Conservation (phyloP, 2,888 invertebrate genomes). For the Heliconius erato region DNA sequence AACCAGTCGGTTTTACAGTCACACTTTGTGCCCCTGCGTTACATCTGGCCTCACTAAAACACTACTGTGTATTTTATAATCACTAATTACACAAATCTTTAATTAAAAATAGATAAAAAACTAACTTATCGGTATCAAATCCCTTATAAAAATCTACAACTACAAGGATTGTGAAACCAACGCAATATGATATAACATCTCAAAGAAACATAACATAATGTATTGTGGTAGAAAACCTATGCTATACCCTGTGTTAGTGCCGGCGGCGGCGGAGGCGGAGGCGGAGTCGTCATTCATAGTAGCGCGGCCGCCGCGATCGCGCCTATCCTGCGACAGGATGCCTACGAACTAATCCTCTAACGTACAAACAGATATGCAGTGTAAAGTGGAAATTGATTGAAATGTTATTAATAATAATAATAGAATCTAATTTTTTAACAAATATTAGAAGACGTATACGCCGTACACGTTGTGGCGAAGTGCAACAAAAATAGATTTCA, state of each 20-base stretch:
- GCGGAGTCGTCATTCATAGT: conserved; percentile 37
- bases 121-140: background rate
- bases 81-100: background rate
- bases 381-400: conserved; percentile 8
- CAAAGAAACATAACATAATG: conserved; percentile 8
- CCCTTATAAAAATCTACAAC: background rate
- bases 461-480: background rate
- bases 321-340: conserved; percentile 26
- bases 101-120: background rate
- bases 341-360: background rate
- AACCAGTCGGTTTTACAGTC: too few relatives aligned
- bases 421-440: background rate
- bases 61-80: background rate
- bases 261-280: conserved; percentile 7
- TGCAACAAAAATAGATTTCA: conserved; percentile 5
- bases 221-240: conserved; percentile 23
- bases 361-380: conserved; percentile 21
- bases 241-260: background rate
- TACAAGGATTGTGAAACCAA: background rate
- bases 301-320: conserved; percentile 34
- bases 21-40: too few relatives aligned
- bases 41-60: too few relatives aligned
- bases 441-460: background rate
- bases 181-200: conserved; percentile 1
- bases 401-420: conserved; percentile 14